Evolutionary conservation across 2,113 vertebrate genomes (phyloP).

Genomic region (Tachycineta bicolor): DNA sequence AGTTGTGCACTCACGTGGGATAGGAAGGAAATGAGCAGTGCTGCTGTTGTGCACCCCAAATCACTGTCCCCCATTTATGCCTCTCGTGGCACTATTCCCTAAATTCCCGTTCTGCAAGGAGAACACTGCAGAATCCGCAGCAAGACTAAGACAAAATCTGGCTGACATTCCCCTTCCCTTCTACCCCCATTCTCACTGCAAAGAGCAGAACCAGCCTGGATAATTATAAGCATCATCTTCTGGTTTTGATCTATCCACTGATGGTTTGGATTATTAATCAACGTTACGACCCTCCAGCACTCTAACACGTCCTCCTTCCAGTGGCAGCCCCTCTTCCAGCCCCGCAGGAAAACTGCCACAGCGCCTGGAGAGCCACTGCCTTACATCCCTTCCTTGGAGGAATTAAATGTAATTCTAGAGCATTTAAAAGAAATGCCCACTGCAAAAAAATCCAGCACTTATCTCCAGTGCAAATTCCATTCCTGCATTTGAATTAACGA

Average conservation of each 20-base stretch:
- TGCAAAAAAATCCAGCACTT: not conserved
- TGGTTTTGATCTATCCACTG: conserved; percentile 21
- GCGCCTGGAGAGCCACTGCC: not conserved
- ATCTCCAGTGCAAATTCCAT: conserved; percentile 7
- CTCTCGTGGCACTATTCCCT: not conserved
- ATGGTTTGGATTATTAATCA: conserved; percentile 12
- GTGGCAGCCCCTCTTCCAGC: not conserved
- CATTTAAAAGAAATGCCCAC: not conserved
- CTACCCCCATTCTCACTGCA: not conserved
- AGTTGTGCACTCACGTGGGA: not conserved
- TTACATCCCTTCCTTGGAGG: not conserved
- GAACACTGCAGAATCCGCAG: not conserved
- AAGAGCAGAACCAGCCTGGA: not conserved
- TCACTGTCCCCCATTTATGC: not conserved
- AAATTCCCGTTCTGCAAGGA: not conserved
- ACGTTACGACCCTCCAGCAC: not conserved
- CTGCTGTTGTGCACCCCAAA: not conserved
- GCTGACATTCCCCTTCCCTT: not conserved
- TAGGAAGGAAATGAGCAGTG: not conserved
- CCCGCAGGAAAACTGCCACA: not conserved
- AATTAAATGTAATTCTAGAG: not conserved
- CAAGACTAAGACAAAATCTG: not conserved
- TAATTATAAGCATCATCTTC: not conserved
- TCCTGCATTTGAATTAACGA: conserved; percentile 40
- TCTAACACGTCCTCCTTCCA: not conserved